Base-by-base conservation (phyloP, 1,140 invertebrate species). In the Spodoptera frugiperda region DNA sequence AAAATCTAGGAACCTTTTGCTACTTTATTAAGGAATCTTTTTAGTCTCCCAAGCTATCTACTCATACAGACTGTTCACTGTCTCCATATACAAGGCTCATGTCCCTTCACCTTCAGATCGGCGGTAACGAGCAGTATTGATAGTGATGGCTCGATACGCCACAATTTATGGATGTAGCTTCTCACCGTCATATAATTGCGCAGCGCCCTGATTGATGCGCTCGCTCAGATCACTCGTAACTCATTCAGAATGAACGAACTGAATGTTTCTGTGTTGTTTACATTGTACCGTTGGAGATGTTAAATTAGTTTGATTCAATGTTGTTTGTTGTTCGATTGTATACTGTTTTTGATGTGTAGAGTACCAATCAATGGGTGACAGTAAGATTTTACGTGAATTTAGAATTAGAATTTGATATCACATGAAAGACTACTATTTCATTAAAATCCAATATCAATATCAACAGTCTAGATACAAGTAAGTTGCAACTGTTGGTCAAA, bases 101-200 rank as follows among this genome's bases (percentile, higher is more conserved):
- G 44, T 67, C 49, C 44, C 44, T 67, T 49, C 63, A 67, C 63
- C 63, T 67, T 25, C 15, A 67, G 6, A 49, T 25, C 44, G 48
- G 44, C 44, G 19, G 63, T 67, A 67, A 67, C 63, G 44, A 67
- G 63, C 19, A 11, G 63, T n/a, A 67, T 67, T 44, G 63, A 17
- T 17, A 9, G 17, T 49, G 48, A 49, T 49, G 19, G 12, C 25
- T n/a, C 63, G 71, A 73, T 73, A 73, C 44, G 71, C 14, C 15
- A 10, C 54, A 30, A 73, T 73, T 73, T 73, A 73, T 73, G 10
- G 55, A 73, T 61, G 71, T 73, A 59, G 10, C 12, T 57, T 21
- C 70, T 67, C 63, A 15, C 15, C 33, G 70, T 48, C 17, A 71
- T 57, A 72, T 57, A 72, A 72, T 73, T 73, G 71, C 71, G 61